Evolutionary conservation across 2,797 vertebrate species (phyloP), one percentile per base, ranked within the genome.

Genomic region (Hafferia zeledoni): DNA sequence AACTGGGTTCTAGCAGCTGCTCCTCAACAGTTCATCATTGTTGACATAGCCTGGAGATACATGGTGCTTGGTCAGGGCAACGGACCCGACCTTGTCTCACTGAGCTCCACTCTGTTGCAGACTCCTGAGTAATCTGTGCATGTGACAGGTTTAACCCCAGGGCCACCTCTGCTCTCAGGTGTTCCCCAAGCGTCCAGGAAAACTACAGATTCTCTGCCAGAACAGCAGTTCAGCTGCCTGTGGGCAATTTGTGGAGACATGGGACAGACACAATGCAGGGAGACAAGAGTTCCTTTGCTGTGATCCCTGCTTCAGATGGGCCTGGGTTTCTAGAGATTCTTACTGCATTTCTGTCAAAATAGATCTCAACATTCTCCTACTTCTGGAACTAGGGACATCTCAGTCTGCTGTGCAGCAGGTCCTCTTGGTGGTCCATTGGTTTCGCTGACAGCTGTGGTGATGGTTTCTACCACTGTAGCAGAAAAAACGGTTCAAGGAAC

Each of bases 11-110:
- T 13, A 59, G 53, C 28, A 63, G 19, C 30, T 79, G 16, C 17
- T 75, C 15, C 63, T 89, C 63, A 75, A 25, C 20, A 49, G 61
- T 17, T 44, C 33, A 12, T 44, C 47, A 30, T 13, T 39, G 39
- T 23, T 27, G 59, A 7, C 23, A 41, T 7, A 71, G 33, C 47
- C 52, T 70, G 49, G 53, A 76, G 30, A 46, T 15, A 28, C 22
- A 27, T 1, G 0, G 6, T 78, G 37, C 28, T 77, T 39, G 24
- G 17, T 61, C 46, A 35, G 22, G 23, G 57, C 63, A 53, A 52
- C 49, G 20, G 22, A 31, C 15, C 16, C 0, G 0, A 30, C 15
- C 4, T 41, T 13, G 2, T 68, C n/a, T 71, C 39, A 15, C 13
- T 31, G 27, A 71, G 4, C 30, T 83, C 28, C 17, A 35, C 6